These are phyloP conservation scores for Lymantria monacha DNA, from an alignment of 2,888 invertebrate genomes.

Conservation along the genomic window DNA sequence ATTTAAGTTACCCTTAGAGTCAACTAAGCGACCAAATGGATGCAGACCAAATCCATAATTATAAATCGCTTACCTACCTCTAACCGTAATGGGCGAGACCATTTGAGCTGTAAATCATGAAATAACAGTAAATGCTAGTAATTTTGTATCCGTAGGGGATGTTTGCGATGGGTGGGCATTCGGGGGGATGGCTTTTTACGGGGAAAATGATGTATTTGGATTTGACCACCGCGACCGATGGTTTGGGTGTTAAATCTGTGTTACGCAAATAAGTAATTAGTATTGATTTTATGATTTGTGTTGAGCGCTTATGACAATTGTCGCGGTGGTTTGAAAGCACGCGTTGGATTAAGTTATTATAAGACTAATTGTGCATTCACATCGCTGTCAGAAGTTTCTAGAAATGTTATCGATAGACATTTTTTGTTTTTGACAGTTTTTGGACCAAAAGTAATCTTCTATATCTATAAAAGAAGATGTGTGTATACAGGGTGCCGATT, in stretches of 20 bases:
- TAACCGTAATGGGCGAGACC: slow-evolving; percentile 27
- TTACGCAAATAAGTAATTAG: slow-evolving; percentile 6
- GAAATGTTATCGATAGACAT: too few species aligned
- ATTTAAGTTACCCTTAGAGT: too few species aligned
- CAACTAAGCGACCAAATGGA: too few species aligned
- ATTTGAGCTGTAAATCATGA: slow-evolving; percentile 59
- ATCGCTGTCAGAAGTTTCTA: too few species aligned
- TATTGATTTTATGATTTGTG: slow-evolving; percentile 12
- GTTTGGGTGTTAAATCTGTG: slow-evolving; percentile 6
- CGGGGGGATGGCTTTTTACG: slow-evolving; percentile 11
- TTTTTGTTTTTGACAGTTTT: too few species aligned
- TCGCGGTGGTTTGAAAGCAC: background rate
- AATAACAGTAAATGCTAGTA: slow-evolving; percentile 61
- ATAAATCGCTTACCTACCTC: slow-evolving; percentile 33
- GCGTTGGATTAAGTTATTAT: too few species aligned
- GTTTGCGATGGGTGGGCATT: slow-evolving; percentile 16
- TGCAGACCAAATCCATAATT: slow-evolving; percentile 13
- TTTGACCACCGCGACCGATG: slow-evolving; percentile 4
- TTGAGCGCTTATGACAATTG: background rate
- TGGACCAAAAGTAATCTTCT: too few species aligned
- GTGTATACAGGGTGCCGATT: too few species aligned
- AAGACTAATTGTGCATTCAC: too few species aligned
- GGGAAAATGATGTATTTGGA: slow-evolving; percentile 3
- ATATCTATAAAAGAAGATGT: too few species aligned
- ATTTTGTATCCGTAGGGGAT: slow-evolving; percentile 39